Conservation (phyloP, 2,888 invertebrate species). For the Amphimallon solstitiale region DNA sequence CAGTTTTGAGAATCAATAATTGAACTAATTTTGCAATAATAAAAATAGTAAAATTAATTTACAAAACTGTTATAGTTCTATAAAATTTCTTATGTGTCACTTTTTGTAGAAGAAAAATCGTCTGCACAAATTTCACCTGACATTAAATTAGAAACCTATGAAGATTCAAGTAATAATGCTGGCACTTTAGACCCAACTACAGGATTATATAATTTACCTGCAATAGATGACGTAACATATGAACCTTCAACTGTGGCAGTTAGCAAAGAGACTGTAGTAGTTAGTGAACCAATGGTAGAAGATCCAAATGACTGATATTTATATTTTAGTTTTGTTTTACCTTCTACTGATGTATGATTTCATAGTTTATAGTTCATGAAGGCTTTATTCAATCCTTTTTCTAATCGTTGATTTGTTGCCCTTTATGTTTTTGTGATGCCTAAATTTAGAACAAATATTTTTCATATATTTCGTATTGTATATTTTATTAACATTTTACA, state of each 20-base stretch:
- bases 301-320: conserved; percentile 42
- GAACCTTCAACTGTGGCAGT: conserved; percentile 9
- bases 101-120: conserved; percentile 24
- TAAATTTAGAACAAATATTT: conserved; percentile 25
- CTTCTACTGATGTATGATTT: conserved; percentile 19
- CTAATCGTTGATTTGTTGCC: conserved; percentile 22
- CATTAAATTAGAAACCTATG: conserved; percentile 7
- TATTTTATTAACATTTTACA: conserved; percentile 30
- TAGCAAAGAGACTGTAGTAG: neutral
- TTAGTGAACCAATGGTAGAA: conserved; percentile 24
- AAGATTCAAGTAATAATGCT: conserved; percentile 40
- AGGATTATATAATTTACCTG: conserved; percentile 46
- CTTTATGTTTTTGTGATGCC: conserved; percentile 14
- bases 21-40: too few relatives aligned
- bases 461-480: conserved; percentile 30
- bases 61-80: too few relatives aligned
- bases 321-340: conserved; percentile 37
- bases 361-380: conserved; percentile 8
- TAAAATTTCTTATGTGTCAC: neutral
- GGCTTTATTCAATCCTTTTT: conserved; percentile 6
- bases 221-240: neutral
- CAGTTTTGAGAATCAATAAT: too few relatives aligned
- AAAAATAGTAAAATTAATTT: too few relatives aligned
- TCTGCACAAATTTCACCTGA: neutral
- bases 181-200: conserved; percentile 52